Evolutionary conservation across 1,140 invertebrate species (phyloP), one percentile per base, ranked within the genome.

Genomic region (Dolichoris vasculosae): DNA sequence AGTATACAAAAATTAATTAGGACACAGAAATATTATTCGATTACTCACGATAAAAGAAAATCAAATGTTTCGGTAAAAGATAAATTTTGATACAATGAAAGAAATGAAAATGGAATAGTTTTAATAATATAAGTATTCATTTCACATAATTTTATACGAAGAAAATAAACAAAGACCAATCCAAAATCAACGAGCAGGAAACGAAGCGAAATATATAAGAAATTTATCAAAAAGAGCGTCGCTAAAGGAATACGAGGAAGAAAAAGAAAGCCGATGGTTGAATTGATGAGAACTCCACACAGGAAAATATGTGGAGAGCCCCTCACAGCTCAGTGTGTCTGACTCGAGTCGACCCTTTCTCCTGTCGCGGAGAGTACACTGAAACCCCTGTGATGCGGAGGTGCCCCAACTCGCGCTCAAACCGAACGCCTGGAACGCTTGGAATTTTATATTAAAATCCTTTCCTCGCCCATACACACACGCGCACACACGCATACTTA

Each of bases 401-500:
- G 40, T 9, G 59, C 8, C n/a, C 40, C 26, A 13, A 67, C 69
- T 73, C 35, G 46, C 67, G 71, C 43, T 73, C 63, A 76, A 82
- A 63, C 71, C 77, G 82, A 82, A 75, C 86, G 85, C 81, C 82
- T 48, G 84, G 86, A 86, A 88, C 73, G 86, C 87, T 63, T 77
- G 88, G 86, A 88, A 89, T 89, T 89, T 90, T 87, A 90, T 89
- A 90, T 90, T 90, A 90, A 90, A 91, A 90, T 88, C 86, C 87
- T 88, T 86, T 75, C 73, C 73, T 76, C n/a, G 30, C 86, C n/a
- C 84, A 59, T 84, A 63, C 86, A 63, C 48, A 35, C 38, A 38
- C 71, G 43, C 48, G 51, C 35, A 20, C 20, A 15, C 38, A n/a
- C n/a, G n/a, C n/a, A n/a, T n/a, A n/a, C n/a, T n/a, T n/a, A n/a